Base-by-base conservation (phyloP, 2,797 vertebrate genomes). In the Liasis olivaceus region DNA sequence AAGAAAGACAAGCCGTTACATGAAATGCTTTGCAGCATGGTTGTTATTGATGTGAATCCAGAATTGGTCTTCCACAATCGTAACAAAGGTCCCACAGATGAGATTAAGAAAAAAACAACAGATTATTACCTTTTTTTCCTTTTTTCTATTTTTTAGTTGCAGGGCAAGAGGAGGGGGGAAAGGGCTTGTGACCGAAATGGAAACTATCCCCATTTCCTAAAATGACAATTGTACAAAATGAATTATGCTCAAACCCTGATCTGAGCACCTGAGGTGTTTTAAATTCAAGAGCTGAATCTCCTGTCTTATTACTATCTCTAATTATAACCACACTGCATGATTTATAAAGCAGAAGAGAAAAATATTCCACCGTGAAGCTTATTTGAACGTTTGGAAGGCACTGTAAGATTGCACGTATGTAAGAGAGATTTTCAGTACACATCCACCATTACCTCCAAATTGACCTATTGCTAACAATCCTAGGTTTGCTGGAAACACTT, bases 11-110 rank as follows among this genome's bases (percentile, higher is more conserved):
- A 94, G 64, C n/a, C 59, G 60, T 90, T 64, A 31, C 24, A 58
- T 12, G 15, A 42, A 12, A 58, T 20, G 84, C 17, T 77, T 89
- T 93, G 51, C 1, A 3, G 89, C 88, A 64, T 26, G 42, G 6
- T 88, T 89, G 59, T 93, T 89, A 93, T 94, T 95, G 94, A 93
- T 96, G 51, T 42, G 59, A 85, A 95, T 64, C 26, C 56, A 54
- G n/a, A 47, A 28, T 62, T 85, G 47, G 94, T 96, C 59, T 15
- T 94, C 89, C 62, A 28, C 92, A 94, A 64, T 54, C 36, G 92
- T 94, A 95, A 89, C n/a, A 14, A 93, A 64, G 60, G 66, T 24
- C 20, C 42, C 51, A 94, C 87, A 93, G 81, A n/a, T 54, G 51
- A 89, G 20, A n/a, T n/a, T 47, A 4, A 89, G 51, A 56, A 89